These are phyloP conservation scores for Drosophila rufa DNA, from an alignment of 1,140 invertebrate genomes.

Conservation along the genomic window DNA sequence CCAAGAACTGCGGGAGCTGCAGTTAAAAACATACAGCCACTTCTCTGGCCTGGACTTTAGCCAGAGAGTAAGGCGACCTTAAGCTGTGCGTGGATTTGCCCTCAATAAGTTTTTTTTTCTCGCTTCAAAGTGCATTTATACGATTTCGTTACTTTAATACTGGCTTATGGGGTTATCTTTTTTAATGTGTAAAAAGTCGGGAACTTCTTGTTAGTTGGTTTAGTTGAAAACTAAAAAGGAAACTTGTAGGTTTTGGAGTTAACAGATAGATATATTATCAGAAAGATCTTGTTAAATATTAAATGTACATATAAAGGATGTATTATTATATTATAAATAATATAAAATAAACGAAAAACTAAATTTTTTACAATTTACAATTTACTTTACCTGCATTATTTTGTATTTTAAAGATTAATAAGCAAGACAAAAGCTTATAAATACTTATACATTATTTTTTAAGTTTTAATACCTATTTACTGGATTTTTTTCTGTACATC, in stretches of 20 bases:
- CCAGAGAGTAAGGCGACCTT: slow-evolving; percentile 3
- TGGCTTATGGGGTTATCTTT: slow-evolving; percentile 1
- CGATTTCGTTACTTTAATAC: slow-evolving; percentile 7
- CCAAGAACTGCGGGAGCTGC: slow-evolving; percentile 33
- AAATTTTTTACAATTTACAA: too few relatives aligned
- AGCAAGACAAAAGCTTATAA: too few relatives aligned
- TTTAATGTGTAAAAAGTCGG: neutral
- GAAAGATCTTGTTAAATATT: too few relatives aligned
- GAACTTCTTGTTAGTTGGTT: neutral
- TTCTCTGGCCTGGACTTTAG: slow-evolving; percentile 12
- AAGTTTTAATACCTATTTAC: too few relatives aligned
- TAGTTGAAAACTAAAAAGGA: neutral
- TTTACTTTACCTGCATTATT: too few relatives aligned
- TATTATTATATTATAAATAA: too few relatives aligned
- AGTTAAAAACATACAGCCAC: slow-evolving; percentile 30
- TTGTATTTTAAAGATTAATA: too few relatives aligned
- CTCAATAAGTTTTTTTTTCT: slow-evolving; percentile 41
- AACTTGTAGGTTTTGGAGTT: neutral
- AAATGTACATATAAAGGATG: too few relatives aligned
- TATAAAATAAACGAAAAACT: too few relatives aligned
- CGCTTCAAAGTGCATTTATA: slow-evolving; percentile 15
- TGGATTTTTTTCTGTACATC: too few relatives aligned
- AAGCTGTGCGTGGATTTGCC: slow-evolving; percentile 9
- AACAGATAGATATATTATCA: neutral
- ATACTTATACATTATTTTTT: too few relatives aligned